phyloP scores from a whole-genome alignment of 2,113 vertebrate genomes.

The Perca fluviatilis region DNA sequence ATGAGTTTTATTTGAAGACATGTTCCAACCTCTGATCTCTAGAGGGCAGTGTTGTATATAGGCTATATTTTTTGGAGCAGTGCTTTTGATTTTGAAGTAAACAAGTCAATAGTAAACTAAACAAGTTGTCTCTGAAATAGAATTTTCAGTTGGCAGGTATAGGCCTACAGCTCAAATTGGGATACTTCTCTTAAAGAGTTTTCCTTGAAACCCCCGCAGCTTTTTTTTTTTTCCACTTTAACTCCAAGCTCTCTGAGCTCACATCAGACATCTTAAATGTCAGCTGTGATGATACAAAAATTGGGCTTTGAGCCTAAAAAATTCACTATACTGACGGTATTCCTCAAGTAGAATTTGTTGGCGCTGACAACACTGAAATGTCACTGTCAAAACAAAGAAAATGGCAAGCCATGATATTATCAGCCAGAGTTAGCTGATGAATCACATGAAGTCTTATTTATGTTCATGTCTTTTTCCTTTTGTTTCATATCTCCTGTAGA shows the following conservation, averaged over 20 bases:
- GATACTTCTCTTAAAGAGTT: constrained; percentile 18
- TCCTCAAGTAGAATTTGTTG: constrained; percentile 7
- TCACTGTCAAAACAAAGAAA: constrained; percentile 40
- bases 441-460: not conserved
- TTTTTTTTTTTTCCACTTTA: constrained; percentile 18
- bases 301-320: not conserved
- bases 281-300: constrained; percentile 28
- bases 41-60: constrained; percentile 53
- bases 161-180: not conserved
- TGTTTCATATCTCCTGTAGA: constrained; percentile 27
- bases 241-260: constrained; percentile 15
- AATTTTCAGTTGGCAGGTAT: constrained; percentile 6
- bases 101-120: not conserved
- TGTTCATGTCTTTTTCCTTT: not conserved
- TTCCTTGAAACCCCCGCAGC: constrained; percentile 11
- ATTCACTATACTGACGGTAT: not conserved
- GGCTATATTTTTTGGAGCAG: not conserved
- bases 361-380: constrained; percentile 20
- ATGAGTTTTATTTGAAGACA: not conserved
- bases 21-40: constrained; percentile 9
- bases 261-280: constrained; percentile 26
- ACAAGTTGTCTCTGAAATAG: not conserved
- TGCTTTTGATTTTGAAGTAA: not conserved
- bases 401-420: constrained; percentile 27
- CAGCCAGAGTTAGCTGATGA: constrained; percentile 16